Evolutionary conservation across 2,113 vertebrate genomes (phyloP).

Genomic region (Coptodon rendalli): DNA sequence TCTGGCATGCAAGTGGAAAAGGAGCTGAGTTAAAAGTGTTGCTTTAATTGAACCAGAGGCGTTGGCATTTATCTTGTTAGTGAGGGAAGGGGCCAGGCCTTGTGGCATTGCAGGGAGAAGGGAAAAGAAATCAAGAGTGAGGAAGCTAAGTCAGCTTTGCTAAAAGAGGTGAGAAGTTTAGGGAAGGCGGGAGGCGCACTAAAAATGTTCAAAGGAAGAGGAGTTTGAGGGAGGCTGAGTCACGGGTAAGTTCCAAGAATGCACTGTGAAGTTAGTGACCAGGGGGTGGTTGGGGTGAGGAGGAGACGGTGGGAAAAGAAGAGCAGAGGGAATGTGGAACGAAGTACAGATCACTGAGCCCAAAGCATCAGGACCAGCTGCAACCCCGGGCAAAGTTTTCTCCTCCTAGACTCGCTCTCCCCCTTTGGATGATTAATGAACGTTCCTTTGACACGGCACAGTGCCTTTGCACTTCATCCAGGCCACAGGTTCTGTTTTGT

Average conservation of each 20-base stretch:
- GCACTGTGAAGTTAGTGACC: not conserved
- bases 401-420: not conserved
- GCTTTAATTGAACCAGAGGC: slow-evolving; percentile 50
- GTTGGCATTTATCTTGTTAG: slow-evolving; percentile 21
- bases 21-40: slow-evolving; percentile 42
- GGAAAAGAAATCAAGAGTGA: not conserved
- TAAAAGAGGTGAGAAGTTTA: not conserved
- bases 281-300: not conserved
- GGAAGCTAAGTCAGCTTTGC: not conserved
- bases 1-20: slow-evolving; percentile 5
- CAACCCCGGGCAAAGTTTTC: not conserved
- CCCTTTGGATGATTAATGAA: slow-evolving; percentile 45
- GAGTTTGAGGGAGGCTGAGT: not conserved
- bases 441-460: not conserved
- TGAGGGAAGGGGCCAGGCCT: not conserved
- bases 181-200: not conserved
- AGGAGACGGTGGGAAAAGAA: not conserved
- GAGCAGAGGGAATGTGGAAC: slow-evolving; percentile 11
- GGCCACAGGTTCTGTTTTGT: slow-evolving; percentile 26
- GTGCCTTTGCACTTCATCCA: not conserved
- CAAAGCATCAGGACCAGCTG: not conserved
- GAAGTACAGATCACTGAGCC: slow-evolving; percentile 3
- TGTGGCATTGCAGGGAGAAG: not conserved
- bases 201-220: not conserved
- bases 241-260: not conserved